Conservation (phyloP, 2,113 vertebrate genomes). For the Labeo rohita region DNA sequence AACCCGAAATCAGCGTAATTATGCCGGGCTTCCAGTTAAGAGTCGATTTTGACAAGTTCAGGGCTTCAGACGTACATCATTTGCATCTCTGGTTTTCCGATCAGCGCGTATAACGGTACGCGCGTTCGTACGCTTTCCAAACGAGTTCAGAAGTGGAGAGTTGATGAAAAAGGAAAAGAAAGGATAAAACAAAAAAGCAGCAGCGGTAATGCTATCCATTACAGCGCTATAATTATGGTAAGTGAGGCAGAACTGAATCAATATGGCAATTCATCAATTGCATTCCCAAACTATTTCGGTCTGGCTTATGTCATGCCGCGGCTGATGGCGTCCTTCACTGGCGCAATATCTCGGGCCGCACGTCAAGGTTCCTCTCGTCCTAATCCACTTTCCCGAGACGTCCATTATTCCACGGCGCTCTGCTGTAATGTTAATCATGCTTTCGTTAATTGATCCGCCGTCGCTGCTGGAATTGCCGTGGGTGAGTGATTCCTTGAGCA, state of each 20-base stretch:
- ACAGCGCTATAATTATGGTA: conserved; percentile 95
- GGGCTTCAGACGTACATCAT: conserved; percentile 3
- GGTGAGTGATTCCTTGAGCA: conserved; percentile 44
- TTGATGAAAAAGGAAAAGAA: conserved; percentile 68
- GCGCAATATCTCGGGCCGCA: conserved; percentile 68
- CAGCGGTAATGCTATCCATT: conserved; percentile 92
- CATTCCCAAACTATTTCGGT: conserved; percentile 80
- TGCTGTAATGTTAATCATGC: conserved; percentile 76
- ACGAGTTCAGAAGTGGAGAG: conserved; percentile 6
- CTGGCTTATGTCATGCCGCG: conserved; percentile 77
- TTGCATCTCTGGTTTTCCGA: not conserved
- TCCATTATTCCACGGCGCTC: conserved; percentile 75
- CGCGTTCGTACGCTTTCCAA: not conserved
- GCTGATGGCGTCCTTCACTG: conserved; percentile 82
- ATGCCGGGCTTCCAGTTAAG: not conserved
- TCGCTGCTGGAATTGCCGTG: conserved; percentile 46
- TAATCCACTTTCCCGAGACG: conserved; percentile 77
- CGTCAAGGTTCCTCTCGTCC: conserved; percentile 71
- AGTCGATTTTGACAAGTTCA: not conserved
- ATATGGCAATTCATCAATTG: conserved; percentile 95
- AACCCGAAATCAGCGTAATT: not conserved
- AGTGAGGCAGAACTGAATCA: conserved; percentile 93
- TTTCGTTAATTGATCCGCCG: conserved; percentile 80
- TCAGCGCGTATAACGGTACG: not conserved
- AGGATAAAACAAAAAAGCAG: conserved; percentile 36